Conservation (phyloP, 2,888 invertebrate species). For the Cetonia aurata region DNA sequence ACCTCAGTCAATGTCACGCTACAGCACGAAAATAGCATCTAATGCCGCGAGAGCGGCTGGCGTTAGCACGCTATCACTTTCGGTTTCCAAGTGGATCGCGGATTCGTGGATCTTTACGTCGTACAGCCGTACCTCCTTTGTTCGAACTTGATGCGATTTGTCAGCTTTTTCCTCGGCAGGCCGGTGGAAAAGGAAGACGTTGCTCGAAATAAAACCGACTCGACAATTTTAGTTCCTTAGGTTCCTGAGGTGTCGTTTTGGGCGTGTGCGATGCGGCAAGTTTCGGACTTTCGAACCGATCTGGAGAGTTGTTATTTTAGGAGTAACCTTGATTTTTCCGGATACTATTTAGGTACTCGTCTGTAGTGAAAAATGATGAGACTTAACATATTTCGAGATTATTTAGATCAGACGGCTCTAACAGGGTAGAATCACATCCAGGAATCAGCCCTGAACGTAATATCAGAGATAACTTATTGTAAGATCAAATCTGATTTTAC, state of each 20-base stretch:
- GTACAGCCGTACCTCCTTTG: not conserved
- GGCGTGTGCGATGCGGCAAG: not conserved
- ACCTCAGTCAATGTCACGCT: conserved; percentile 65
- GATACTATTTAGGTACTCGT: conserved; percentile 14
- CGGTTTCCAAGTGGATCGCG: conserved; percentile 26
- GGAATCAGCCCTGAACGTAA: too few species aligned
- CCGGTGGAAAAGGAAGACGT: not conserved
- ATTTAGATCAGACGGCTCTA: not conserved
- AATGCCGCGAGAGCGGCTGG: conserved; percentile 15
- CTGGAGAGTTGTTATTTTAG: conserved; percentile 12
- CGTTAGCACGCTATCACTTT: conserved; percentile 22
- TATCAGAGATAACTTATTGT: too few species aligned
- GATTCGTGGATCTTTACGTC: not conserved
- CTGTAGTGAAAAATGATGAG: not conserved
- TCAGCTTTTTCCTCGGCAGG: conserved; percentile 17
- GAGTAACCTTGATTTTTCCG: conserved; percentile 27
- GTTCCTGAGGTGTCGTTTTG: not conserved
- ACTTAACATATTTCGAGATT: not conserved
- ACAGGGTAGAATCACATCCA: too few species aligned
- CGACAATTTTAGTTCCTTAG: conserved; percentile 2
- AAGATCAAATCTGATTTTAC: too few species aligned
- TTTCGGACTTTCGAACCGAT: not conserved
- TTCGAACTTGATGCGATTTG: conserved; percentile 2
- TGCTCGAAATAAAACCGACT: not conserved
- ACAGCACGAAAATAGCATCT: conserved; percentile 49